Percentiles rank a stretch among this genome's conserved stretches.
phyloP scores from a whole-genome alignment of 2,888 invertebrate species.

The Heliconius ethilla region DNA sequence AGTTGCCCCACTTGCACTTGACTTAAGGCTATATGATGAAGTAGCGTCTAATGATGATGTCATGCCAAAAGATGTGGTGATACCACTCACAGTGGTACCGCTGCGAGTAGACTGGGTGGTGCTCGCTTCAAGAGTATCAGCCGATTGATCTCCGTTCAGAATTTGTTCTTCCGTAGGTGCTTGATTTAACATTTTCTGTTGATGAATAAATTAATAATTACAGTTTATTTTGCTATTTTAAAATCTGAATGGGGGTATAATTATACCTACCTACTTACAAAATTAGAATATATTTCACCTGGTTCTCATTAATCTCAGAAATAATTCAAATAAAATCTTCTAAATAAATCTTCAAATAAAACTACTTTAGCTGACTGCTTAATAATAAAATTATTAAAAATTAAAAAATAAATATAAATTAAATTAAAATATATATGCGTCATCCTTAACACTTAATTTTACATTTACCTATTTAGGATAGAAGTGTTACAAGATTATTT shows the following conservation, averaged over 20 bases:
- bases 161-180: constrained; percentile 73
- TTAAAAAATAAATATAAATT: not conserved
- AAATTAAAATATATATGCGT: not conserved
- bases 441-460: no score
- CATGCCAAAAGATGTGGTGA: constrained; percentile 70
- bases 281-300: no score
- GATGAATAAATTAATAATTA: not conserved
- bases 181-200: constrained; percentile 76
- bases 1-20: constrained; percentile 68
- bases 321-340: no score
- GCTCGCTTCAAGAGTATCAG: constrained; percentile 65
- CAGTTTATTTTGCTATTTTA: no score
- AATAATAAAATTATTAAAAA: no score
- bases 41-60: constrained; percentile 70
- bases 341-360: no score
- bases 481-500: no score
- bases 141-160: constrained; percentile 64
- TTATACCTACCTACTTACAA: no score
- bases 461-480: no score
- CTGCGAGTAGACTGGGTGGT: constrained; percentile 68
- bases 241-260: no score
- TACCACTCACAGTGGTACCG: constrained; percentile 58
- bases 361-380: not conserved
- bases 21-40: constrained; percentile 73
- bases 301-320: no score